Percentiles rank a stretch among this genome's conserved stretches.
phyloP scores from a whole-genome alignment of 2,113 vertebrate species.

The Phaethon lepturus region DNA sequence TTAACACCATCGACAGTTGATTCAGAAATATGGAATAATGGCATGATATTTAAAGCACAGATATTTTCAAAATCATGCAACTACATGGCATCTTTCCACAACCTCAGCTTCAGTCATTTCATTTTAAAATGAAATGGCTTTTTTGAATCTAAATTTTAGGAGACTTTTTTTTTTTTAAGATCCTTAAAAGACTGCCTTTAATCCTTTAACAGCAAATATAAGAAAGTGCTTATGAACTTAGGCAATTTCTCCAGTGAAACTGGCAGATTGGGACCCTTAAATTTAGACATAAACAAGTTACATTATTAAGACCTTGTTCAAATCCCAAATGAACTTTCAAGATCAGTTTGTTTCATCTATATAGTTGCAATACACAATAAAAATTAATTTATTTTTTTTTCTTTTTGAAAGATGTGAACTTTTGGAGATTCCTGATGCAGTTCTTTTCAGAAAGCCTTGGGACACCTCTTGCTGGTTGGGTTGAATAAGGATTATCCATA shows the following conservation, averaged over 20 bases:
- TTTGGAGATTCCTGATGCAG: neutral
- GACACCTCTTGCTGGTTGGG: neutral
- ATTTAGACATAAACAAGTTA: neutral
- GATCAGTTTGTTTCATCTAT: neutral
- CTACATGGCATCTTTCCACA: accelerated
- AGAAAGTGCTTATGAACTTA: neutral
- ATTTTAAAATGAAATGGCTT: neutral
- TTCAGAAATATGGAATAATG: neutral
- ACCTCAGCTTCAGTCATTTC: neutral
- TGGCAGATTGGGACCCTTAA: neutral
- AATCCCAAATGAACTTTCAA: neutral
- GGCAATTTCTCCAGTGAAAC: neutral
- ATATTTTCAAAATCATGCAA: neutral
- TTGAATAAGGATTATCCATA: neutral
- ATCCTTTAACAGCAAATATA: neutral
- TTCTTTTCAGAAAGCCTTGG: neutral
- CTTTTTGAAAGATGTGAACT: neutral
- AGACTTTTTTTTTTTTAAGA: neutral
- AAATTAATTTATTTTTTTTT: neutral
- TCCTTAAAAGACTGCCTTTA: accelerated
- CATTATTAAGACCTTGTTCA: neutral
- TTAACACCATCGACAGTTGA: neutral
- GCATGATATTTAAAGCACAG: neutral
- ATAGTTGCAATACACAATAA: neutral
- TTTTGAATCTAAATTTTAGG: neutral